phyloP scores from a whole-genome alignment of 1,140 invertebrate species.

The Drosophila rhopaloa region DNA sequence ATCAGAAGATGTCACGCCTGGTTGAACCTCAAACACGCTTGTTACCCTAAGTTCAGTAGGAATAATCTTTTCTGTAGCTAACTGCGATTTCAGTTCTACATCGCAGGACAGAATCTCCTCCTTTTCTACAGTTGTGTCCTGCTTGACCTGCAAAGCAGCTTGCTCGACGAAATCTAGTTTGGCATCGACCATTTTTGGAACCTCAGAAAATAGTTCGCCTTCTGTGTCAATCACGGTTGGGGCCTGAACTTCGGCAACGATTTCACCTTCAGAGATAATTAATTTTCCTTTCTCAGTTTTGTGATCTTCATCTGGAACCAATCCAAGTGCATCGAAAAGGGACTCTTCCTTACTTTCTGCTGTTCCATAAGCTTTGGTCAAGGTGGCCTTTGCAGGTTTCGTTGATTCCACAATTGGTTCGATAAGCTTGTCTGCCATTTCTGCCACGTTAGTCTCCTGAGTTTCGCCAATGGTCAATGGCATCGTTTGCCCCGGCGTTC shows the following conservation, averaged over 20 bases:
- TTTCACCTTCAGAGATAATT: conserved; percentile 78
- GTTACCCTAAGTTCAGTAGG: conserved; percentile 36
- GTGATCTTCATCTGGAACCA: conserved; percentile 6
- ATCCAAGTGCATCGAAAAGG: conserved; percentile 37
- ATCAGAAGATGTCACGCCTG: conserved; percentile 22
- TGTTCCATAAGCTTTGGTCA: conserved; percentile 32
- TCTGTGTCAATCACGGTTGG: conserved; percentile 52
- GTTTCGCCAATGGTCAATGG: conserved; percentile 55
- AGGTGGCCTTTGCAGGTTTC: conserved; percentile 40
- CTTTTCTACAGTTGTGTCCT: conserved; percentile 50
- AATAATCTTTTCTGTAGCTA: conserved; percentile 20
- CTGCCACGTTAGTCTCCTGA: conserved; percentile 37
- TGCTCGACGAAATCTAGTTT: conserved; percentile 60
- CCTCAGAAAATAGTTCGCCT: conserved; percentile 2
- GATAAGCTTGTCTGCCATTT: conserved; percentile 39
- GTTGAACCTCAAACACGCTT: conserved; percentile 46
- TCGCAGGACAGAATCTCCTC: conserved; percentile 18
- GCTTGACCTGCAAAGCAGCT: conserved; percentile 50
- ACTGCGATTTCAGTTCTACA: conserved; percentile 12
- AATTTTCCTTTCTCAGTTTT: conserved; percentile 31
- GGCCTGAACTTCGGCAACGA: conserved; percentile 50
- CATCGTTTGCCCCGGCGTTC: conserved; percentile 21
- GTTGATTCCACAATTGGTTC: conserved; percentile 15
- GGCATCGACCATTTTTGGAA: conserved; percentile 32
- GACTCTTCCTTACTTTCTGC: conserved; percentile 40